Evolutionary conservation across 2,113 vertebrate genomes (phyloP).

Genomic region (Larimichthys crocea): DNA sequence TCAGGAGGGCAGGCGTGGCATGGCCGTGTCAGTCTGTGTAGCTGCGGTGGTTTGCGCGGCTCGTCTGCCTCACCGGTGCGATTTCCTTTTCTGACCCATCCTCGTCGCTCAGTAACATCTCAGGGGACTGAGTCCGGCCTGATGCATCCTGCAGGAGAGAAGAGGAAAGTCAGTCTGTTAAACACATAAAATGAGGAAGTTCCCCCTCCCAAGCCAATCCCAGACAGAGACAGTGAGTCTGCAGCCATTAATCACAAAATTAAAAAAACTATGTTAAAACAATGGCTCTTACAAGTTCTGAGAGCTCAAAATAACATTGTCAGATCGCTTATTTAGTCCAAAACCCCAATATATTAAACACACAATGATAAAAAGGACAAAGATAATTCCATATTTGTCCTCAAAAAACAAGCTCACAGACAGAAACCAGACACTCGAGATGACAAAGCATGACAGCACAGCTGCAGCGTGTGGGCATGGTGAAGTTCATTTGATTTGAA

Average conservation of each 20-base stretch:
- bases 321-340: background rate
- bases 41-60: constrained; percentile 14
- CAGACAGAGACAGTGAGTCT: background rate
- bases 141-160: constrained; percentile 80
- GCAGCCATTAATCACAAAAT: background rate
- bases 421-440: background rate
- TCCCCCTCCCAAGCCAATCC: background rate
- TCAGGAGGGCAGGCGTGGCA: constrained; percentile 80
- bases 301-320: background rate
- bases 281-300: background rate
- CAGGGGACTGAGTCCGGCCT: constrained; percentile 34
- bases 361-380: too few relatives aligned
- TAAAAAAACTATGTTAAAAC: background rate
- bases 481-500: background rate
- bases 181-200: constrained; percentile 39
- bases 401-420: background rate
- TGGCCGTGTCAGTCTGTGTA: constrained; percentile 67
- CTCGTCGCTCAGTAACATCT: constrained; percentile 54
- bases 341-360: too few relatives aligned
- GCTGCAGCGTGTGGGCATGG: background rate
- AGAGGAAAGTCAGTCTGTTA: constrained; percentile 20
- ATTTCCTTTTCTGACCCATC: constrained; percentile 68
- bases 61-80: constrained; percentile 39
- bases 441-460: background rate
- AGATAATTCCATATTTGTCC: too few relatives aligned